Conservation (phyloP, 2,113 vertebrate genomes). For the Tretioscincus oriximinensis region DNA sequence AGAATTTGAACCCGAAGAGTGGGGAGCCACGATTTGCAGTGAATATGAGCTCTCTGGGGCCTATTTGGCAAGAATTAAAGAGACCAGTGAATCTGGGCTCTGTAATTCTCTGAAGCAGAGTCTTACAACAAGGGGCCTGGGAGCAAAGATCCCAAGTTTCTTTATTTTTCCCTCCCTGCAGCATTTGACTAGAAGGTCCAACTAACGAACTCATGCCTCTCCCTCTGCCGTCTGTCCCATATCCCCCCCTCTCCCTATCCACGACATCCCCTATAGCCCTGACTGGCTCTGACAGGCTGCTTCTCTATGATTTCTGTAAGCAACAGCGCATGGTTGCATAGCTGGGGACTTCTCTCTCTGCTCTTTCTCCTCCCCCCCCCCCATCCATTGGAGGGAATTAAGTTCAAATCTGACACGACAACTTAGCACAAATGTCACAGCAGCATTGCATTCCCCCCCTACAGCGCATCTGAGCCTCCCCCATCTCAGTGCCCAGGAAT, state of each 20-base stretch:
- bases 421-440: slow-evolving; percentile 73
- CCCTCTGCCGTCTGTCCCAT: slow-evolving; percentile 16
- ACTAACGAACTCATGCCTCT: slow-evolving; percentile 15
- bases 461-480: slow-evolving; percentile 4
- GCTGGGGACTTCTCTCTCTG: slow-evolving; percentile 40
- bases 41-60: not conserved
- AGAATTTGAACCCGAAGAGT: not conserved
- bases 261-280: slow-evolving; percentile 14
- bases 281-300: slow-evolving; percentile 39
- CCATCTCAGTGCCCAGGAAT: slow-evolving; percentile 16
- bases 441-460: slow-evolving; percentile 28
- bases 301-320: slow-evolving; percentile 55
- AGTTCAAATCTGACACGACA: slow-evolving; percentile 75
- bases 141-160: not conserved
- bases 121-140: not conserved
- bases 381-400: slow-evolving; percentile 71
- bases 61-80: not conserved
- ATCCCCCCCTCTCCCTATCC: not conserved
- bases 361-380: slow-evolving; percentile 49
- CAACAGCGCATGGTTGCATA: slow-evolving; percentile 59
- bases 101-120: not conserved
- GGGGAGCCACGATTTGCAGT: not conserved
- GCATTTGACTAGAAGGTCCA: slow-evolving; percentile 27
- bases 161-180: slow-evolving; percentile 18
- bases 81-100: not conserved